Percentiles rank a stretch among this genome's conserved stretches.
Evolutionary conservation across 2,113 vertebrate species (phyloP).

Genomic region (Antechinus stuartii): DNA sequence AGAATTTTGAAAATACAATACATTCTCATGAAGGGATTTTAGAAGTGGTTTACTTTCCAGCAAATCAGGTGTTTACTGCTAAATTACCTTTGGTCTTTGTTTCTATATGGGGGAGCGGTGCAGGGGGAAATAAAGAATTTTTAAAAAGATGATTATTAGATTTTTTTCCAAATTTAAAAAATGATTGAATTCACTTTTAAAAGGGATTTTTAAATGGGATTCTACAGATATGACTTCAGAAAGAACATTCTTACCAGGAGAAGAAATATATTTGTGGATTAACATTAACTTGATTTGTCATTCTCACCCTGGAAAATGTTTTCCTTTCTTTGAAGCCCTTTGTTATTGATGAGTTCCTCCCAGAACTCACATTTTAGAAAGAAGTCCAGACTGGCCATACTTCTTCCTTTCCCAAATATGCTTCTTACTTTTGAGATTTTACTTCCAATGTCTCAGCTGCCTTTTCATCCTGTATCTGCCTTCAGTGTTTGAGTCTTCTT

Average conservation of each 20-base stretch:
- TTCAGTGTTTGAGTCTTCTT: not conserved
- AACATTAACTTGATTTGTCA: not conserved
- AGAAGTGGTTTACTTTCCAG: slow-evolving; percentile 10
- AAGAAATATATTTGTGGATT: slow-evolving; percentile 1
- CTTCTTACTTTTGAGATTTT: not conserved
- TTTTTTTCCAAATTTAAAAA: slow-evolving; percentile 11
- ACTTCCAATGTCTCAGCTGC: not conserved
- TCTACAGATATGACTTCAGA: not conserved
- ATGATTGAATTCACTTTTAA: not conserved
- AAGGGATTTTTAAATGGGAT: not conserved
- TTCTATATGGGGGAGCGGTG: not conserved
- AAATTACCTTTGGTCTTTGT: slow-evolving; percentile 47
- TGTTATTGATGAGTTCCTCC: not conserved
- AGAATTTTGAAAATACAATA: slow-evolving; percentile 44
- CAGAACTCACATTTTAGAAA: not conserved
- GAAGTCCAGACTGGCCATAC: not conserved
- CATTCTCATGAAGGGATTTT: slow-evolving; percentile 30
- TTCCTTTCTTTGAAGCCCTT: not conserved
- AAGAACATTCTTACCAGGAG: not conserved
- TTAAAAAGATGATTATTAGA: not conserved
- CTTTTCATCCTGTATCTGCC: not conserved
- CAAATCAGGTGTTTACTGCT: slow-evolving; percentile 40
- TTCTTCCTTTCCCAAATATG: not conserved
- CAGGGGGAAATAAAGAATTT: slow-evolving; percentile 13
- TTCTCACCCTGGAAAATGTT: not conserved